A percentile compares a stretch with the other conserved stretches of the same genome.
Evolutionary conservation across 2,113 vertebrate genomes (phyloP).

Genomic region (Micronisus gabar): DNA sequence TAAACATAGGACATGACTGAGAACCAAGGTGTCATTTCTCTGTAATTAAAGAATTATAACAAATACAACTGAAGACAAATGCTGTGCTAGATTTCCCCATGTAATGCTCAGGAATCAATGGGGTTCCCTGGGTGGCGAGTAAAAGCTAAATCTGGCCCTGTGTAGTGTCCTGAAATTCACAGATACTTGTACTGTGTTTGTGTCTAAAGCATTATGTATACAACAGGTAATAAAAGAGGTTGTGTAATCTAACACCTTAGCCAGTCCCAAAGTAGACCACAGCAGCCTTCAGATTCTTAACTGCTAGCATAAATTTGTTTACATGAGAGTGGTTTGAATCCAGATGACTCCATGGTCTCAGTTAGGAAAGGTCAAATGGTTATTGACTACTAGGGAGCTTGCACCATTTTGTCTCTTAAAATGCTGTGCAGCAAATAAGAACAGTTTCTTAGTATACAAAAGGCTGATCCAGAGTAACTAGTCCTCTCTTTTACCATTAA

Average conservation of each 20-base stretch:
- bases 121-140: background rate
- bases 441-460: background rate
- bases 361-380: background rate
- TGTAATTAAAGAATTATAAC: background rate
- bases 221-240: constrained; percentile 29
- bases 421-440: background rate
- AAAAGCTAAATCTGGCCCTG: constrained; percentile 14
- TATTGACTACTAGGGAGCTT: background rate
- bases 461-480: background rate
- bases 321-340: background rate
- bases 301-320: background rate
- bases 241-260: constrained; percentile 17
- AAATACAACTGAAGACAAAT: background rate
- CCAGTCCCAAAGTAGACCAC: constrained; percentile 26
- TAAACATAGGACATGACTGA: background rate
- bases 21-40: background rate
- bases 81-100: background rate
- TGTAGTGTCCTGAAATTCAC: background rate
- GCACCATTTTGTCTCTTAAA: constrained; percentile 22
- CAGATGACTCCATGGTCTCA: constrained; percentile 3
- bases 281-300: constrained; percentile 29
- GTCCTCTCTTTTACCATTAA: constrained; percentile 15
- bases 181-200: background rate
- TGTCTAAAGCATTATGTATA: background rate
- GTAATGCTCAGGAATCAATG: background rate